Conservation (phyloP, 2,797 vertebrate genomes). For the Gila robusta region DNA sequence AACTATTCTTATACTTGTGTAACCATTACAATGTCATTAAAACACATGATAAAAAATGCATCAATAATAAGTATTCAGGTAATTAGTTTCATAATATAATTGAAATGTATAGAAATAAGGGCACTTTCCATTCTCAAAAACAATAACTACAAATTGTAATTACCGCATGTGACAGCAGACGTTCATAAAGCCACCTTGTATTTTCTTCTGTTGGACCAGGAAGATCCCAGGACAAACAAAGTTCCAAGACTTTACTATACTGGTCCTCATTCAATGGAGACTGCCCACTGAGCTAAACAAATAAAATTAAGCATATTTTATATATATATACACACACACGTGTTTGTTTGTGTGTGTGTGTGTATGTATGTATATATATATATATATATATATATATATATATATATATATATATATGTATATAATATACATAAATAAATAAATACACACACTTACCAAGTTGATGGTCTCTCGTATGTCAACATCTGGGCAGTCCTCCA, state of each 20-base stretch:
- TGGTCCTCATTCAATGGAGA: background rate
- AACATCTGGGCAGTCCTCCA: constrained; percentile 27
- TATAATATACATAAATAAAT: no score
- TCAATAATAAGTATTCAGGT: background rate
- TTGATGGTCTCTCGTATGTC: constrained; percentile 26
- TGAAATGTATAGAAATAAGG: background rate
- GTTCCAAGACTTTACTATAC: background rate
- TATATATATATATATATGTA: no score
- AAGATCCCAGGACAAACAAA: no score
- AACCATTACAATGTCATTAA: background rate
- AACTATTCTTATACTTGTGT: no score
- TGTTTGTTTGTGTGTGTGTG: no score
- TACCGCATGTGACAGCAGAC: no score
- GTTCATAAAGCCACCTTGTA: no score
- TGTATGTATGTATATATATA: no score
- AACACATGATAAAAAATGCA: background rate
- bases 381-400: no score
- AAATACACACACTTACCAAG: background rate
- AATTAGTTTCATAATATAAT: background rate
- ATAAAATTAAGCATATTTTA: no score
- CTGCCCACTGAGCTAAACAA: background rate
- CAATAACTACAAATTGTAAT: background rate
- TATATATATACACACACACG: no score
- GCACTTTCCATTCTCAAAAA: background rate
- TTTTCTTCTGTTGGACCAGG: no score